Percentiles rank a stretch among this genome's conserved stretches.
phyloP scores from a whole-genome alignment of 2,888 invertebrate species.

The Perizoma affinitatum region DNA sequence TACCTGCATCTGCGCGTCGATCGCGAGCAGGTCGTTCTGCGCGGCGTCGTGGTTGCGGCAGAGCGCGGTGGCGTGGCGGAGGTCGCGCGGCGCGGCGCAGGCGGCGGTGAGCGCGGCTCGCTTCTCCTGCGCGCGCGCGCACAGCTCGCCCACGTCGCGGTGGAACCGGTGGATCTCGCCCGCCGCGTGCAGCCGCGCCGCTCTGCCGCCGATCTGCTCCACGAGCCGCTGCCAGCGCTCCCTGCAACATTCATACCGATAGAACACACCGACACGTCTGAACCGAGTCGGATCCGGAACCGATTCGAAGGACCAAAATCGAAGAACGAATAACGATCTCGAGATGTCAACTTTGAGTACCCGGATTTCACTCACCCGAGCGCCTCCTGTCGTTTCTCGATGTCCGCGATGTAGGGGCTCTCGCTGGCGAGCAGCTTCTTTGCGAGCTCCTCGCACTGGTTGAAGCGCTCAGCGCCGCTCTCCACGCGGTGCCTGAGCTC shows the following conservation, averaged over 20 bases:
- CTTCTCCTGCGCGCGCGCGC: conserved; percentile 94
- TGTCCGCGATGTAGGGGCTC: conserved; percentile 93
- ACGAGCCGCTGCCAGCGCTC: conserved; percentile 94
- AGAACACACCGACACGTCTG: no score
- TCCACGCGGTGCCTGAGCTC: conserved; percentile 96
- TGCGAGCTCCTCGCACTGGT: conserved; percentile 94
- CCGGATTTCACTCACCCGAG: conserved; percentile 86
- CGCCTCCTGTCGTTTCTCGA: conserved; percentile 93
- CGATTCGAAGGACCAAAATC: no score
- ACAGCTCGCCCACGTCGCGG: conserved; percentile 95
- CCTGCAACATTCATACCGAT: no score
- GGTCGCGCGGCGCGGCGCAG: conserved; percentile 85
- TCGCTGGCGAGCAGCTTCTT: conserved; percentile 94
- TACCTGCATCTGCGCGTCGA: conserved; percentile 89
- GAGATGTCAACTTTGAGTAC: no score
- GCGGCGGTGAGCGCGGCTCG: conserved; percentile 93
- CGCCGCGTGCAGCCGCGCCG: conserved; percentile 94
- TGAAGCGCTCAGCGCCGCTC: conserved; percentile 94
- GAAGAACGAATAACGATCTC: neutral
- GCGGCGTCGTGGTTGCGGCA: conserved; percentile 95
- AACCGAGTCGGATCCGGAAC: no score
- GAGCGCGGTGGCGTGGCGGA: conserved; percentile 92
- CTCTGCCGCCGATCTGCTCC: conserved; percentile 93
- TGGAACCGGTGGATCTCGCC: conserved; percentile 99
- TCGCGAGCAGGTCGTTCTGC: conserved; percentile 93